These are phyloP conservation scores for Hypena proboscidalis DNA, from an alignment of 2,888 invertebrate genomes.

Conservation along the genomic window DNA sequence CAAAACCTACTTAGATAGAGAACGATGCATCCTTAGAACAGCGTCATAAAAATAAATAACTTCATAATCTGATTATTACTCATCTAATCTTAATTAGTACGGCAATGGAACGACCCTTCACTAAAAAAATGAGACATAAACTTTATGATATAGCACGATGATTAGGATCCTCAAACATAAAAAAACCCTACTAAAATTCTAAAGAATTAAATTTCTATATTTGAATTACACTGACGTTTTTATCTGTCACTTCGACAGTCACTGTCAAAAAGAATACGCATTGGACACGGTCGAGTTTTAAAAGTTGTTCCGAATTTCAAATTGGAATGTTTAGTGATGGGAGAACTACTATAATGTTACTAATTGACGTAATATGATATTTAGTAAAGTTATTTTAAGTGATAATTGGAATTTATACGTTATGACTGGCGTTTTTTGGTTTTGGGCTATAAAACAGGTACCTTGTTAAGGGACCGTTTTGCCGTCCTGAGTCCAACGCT, in stretches of 20 bases:
- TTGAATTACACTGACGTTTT: conserved; percentile 13
- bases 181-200: conserved; percentile 1
- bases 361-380: conserved; percentile 28
- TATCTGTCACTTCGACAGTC: conserved; percentile 1
- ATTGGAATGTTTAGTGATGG: background rate
- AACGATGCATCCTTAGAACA: conserved; percentile 12
- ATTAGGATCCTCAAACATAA: conserved; percentile 29
- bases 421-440: background rate
- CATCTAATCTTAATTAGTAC: conserved; percentile 41
- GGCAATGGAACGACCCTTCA: conserved; percentile 28
- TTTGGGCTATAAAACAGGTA: too few relatives aligned
- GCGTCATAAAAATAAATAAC: conserved; percentile 38
- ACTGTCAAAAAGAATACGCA: conserved; percentile 1
- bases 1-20: conserved; percentile 24
- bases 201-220: conserved; percentile 1
- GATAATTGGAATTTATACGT: background rate
- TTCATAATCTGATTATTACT: conserved; percentile 34
- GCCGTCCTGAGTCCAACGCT: too few relatives aligned
- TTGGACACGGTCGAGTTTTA: conserved; percentile 2
- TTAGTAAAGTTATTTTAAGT: conserved; percentile 11
- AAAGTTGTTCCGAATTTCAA: conserved; percentile 1
- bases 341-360: conserved; percentile 13
- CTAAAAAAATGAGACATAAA: conserved; percentile 34
- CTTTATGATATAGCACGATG: conserved; percentile 50
- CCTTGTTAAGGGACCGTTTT: too few relatives aligned